Base-by-base conservation (phyloP, 1,140 invertebrate species). In the Mesaphorura yosii region DNA sequence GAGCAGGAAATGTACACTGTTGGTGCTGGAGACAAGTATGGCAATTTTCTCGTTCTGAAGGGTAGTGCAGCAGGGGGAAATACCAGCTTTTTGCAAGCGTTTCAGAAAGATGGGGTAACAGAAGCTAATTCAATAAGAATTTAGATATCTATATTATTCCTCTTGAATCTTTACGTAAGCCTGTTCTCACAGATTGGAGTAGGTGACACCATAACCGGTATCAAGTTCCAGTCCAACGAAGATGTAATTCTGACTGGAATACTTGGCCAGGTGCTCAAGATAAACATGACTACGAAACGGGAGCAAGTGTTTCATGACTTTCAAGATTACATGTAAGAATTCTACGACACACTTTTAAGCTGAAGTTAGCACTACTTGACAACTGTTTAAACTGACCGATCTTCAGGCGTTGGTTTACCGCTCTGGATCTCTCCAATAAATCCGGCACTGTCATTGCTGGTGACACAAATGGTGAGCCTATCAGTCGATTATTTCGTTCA, bases 331-430 rank as follows among this genome's bases (percentile, higher is more conserved):
- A 49, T 26, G 46, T 49, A 48, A 14, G 46, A 44, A 19, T 27
- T 28, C 23, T 20, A 34, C 15, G 6, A n/a, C 7, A 2, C 7
- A 20, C 17, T 25, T 19, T 19, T 37, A 39, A 31, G 2, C 27
- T 37, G 2, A 3, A 19, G 17, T 42, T 34, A 2, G 12, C 14
- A 22, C 10, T n/a, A 23, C 37, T 41, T 22, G 17, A 23, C 26
- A 48, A 6, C 22, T 12, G 3, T 22, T 47, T 37, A 28, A 26
- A n/a, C 26, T n/a, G 20, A 19, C 17, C 48, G 4, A 4, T 7
- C 27, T 27, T 27, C 20, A 57, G 47, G 26, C 20, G 19, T 1
- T 62, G 60, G 60, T 62, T 53, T 42, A 58, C 56, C 12, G 38
- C 50, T 19, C 49, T 62, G 60, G 60, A 62, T 23, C 22, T 62